Percentiles rank a stretch among this genome's conserved stretches.
These are phyloP conservation scores for Argya squamiceps DNA, from an alignment of 2,797 vertebrate species.

Conservation along the genomic window DNA sequence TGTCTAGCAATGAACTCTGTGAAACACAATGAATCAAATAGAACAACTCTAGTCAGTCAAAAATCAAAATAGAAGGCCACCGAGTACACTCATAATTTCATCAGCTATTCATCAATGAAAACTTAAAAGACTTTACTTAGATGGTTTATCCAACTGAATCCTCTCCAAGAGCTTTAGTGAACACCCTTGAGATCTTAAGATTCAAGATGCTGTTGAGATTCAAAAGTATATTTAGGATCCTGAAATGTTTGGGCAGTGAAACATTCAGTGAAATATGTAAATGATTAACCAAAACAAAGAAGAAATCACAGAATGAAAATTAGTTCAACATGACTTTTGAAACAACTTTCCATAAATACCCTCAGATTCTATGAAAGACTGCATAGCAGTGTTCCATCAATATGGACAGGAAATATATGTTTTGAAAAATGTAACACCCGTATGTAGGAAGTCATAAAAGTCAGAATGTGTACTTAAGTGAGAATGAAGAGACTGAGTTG, in stretches of 20 bases:
- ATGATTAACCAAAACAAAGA: background rate
- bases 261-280: background rate
- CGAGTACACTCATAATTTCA: background rate
- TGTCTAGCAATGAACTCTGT: background rate
- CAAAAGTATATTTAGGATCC: background rate
- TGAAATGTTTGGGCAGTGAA: background rate
- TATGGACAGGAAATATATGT: background rate
- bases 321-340: background rate
- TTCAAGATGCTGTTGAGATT: background rate
- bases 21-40: background rate
- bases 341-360: background rate
- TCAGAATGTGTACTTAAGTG: background rate
- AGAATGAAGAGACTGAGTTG: background rate
- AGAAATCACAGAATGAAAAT: background rate
- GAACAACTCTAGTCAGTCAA: background rate
- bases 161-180: background rate
- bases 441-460: background rate
- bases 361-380: background rate
- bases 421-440: background rate
- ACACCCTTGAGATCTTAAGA: background rate
- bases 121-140: background rate
- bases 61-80: background rate
- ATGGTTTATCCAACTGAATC: background rate
- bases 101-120: background rate
- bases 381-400: background rate